Conservation (phyloP, 2,113 vertebrate species). For the Oxyura jamaicensis region DNA sequence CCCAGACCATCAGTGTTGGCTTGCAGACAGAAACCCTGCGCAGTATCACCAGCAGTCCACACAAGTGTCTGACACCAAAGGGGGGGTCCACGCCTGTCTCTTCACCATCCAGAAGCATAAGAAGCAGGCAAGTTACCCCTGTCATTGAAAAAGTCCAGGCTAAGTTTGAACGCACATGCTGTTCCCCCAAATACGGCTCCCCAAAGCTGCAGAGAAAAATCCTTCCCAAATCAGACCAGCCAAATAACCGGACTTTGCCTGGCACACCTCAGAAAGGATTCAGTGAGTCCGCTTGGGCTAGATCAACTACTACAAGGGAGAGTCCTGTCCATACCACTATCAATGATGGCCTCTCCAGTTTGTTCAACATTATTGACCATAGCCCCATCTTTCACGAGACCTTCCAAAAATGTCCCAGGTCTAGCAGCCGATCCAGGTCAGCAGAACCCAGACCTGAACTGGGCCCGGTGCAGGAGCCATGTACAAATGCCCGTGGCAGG, state of each 20-base stretch:
- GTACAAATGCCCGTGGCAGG: constrained; percentile 81
- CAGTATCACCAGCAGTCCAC: constrained; percentile 92
- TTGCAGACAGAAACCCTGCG: constrained; percentile 92
- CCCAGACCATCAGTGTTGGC: constrained; percentile 91
- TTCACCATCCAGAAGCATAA: constrained; percentile 90
- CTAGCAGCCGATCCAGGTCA: constrained; percentile 85
- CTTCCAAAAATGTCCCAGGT: constrained; percentile 86
- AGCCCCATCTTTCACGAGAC: constrained; percentile 86
- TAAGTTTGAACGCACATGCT: constrained; percentile 96
- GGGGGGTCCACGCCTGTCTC: constrained; percentile 88
- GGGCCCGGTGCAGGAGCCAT: constrained; percentile 79
- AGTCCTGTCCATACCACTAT: constrained; percentile 98
- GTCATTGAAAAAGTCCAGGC: constrained; percentile 89
- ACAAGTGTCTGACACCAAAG: constrained; percentile 95
- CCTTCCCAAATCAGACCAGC: constrained; percentile 78
- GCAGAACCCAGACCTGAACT: constrained; percentile 76
- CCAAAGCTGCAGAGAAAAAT: constrained; percentile 93
- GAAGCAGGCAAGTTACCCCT: constrained; percentile 90
- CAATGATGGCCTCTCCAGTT: constrained; percentile 96
- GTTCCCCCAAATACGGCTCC: constrained; percentile 96
- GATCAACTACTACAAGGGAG: constrained; percentile 95
- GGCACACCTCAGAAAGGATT: constrained; percentile 88
- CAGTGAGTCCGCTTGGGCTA: constrained; percentile 96
- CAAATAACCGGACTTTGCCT: constrained; percentile 76
- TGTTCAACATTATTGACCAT: constrained; percentile 98